Evolutionary conservation across 92 coral and sea anemone genomes (phyloP), one percentile per base, ranked within the genome.

Genomic region (Bergia sp.): DNA sequence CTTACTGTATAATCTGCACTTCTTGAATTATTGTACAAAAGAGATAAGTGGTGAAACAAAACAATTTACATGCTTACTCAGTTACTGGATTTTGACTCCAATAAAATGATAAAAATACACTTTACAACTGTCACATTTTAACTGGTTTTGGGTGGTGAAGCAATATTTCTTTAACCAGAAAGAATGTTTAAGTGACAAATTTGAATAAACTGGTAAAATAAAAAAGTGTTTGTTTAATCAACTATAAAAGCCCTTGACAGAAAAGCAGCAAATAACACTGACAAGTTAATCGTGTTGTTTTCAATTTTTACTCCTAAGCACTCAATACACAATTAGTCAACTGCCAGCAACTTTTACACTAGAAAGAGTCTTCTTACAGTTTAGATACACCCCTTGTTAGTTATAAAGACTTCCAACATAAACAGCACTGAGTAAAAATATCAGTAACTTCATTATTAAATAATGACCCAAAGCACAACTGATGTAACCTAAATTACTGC

Each of bases 391-490:
- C 18, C 43, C 43, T 36, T 7, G 20, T 4, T 73, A 37, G 13
- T 40, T 73, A 38, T 7, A 61, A 61, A 61, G 29, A 16, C 69
- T 16, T 20, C 69, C 3, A 41, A 77, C 2, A 40, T 8, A 79
- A 21, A 79, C 9, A 6, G 43, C 39, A 47, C 42, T n/a, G 10
- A 64, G 55, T 65, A 58, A 82, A 82, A 65, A 45, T 40, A 66
- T 82, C 23, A 40, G 23, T 42, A 82, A 58, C 49, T 61, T 82
- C 86, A 82, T 82, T 41, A 82, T 82, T 82, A 65, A 82, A 67
- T 82, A 82, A 82, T 82, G 86, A 82, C 16, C 7, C 37, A 13
- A 40, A 41, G 53, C 3, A 67, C 76, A 77, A 65, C 21, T 21
- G 45, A 58, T 45, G 64, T 83, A 29, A 45, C 87, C 76, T 67